These are phyloP conservation scores for Scortum barcoo DNA, from an alignment of 2,113 vertebrate genomes.

Conservation along the genomic window DNA sequence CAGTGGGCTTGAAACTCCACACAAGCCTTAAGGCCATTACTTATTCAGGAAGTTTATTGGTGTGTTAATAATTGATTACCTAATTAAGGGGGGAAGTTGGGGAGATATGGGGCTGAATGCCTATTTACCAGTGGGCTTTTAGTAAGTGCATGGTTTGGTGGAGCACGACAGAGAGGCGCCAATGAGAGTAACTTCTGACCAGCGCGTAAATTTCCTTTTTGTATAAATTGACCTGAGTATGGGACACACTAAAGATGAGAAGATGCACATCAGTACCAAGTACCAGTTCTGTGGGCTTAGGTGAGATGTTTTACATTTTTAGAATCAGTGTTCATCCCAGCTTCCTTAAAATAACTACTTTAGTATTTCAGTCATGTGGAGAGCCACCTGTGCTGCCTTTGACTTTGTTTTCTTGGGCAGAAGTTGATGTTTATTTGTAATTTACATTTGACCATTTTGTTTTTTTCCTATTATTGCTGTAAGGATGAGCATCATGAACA, in stretches of 20 bases:
- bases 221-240: slow-evolving; percentile 35
- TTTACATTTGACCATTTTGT: neutral
- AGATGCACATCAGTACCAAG: neutral
- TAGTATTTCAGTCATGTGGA: neutral
- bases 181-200: slow-evolving; percentile 71
- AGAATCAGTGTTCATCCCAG: neutral
- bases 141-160: slow-evolving; percentile 83
- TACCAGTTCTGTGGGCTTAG: neutral
- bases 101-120: slow-evolving; percentile 72
- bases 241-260: slow-evolving; percentile 11
- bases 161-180: slow-evolving; percentile 80
- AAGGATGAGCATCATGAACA: neutral
- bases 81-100: slow-evolving; percentile 80
- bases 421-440: neutral
- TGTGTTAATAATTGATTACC: slow-evolving; percentile 84
- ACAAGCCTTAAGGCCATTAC: slow-evolving; percentile 80
- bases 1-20: slow-evolving; percentile 73
- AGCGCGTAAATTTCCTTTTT: slow-evolving; percentile 61
- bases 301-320: neutral
- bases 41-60: slow-evolving; percentile 84
- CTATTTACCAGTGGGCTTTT: slow-evolving; percentile 84
- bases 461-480: neutral
- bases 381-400: neutral
- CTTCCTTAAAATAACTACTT: neutral
- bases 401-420: neutral